These are phyloP conservation scores for Drosophila meridiana DNA, from an alignment of 2,888 invertebrate genomes.

Conservation along the genomic window DNA sequence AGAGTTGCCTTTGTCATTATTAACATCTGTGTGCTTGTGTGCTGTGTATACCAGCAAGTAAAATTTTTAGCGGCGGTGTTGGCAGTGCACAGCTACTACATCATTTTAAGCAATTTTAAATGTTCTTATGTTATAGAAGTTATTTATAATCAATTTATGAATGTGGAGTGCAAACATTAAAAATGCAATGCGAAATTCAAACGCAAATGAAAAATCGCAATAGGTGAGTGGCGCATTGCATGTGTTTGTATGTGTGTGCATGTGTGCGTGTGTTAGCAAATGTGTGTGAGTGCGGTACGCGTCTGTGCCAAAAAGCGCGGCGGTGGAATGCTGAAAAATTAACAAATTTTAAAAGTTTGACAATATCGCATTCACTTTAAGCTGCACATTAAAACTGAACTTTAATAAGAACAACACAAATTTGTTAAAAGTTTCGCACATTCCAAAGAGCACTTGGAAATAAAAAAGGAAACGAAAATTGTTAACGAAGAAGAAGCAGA, in stretches of 20 bases:
- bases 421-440: neutral
- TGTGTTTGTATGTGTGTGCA: conserved; percentile 4
- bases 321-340: conserved; percentile 41
- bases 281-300: conserved; percentile 35
- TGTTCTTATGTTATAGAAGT: conserved; percentile 18
- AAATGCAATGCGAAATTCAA: conserved; percentile 18
- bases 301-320: conserved; percentile 64
- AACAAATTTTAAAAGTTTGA: conserved; percentile 29
- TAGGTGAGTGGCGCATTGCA: conserved; percentile 47
- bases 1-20: conserved; percentile 47
- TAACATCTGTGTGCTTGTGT: conserved; percentile 58
- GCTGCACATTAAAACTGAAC: neutral
- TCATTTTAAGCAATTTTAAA: conserved; percentile 9
- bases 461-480: conserved; percentile 21
- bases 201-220: conserved; percentile 48
- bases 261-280: conserved; percentile 3
- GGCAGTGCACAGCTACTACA: conserved; percentile 29
- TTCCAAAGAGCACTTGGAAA: neutral
- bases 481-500: conserved; percentile 40
- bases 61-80: conserved; percentile 72
- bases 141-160: conserved; percentile 10
- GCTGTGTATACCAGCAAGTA: conserved; percentile 75
- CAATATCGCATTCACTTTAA: neutral
- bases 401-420: neutral
- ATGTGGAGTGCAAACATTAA: conserved; percentile 8